Conservation (phyloP, 2,888 invertebrate species). For the Dastarcus helophoroides region DNA sequence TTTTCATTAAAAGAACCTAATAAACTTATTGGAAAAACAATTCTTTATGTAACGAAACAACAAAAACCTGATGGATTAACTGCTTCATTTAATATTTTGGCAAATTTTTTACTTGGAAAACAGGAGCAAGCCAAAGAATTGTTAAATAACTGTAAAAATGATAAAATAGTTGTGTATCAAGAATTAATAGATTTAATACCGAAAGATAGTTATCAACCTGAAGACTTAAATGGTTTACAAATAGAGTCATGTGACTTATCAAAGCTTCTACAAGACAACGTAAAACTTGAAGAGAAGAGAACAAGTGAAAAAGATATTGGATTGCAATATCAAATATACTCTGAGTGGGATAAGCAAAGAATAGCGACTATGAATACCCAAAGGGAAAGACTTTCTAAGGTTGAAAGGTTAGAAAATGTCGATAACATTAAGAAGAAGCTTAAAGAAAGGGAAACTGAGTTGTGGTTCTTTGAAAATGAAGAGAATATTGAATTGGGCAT, state of each 20-base stretch:
- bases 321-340: slow-evolving; percentile 46
- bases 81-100: slow-evolving; percentile 36
- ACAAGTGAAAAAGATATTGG: slow-evolving; percentile 48
- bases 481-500: slow-evolving; percentile 63
- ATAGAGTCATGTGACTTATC: slow-evolving; percentile 29
- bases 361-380: slow-evolving; percentile 48
- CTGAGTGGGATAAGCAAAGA: slow-evolving; percentile 48
- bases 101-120: slow-evolving; percentile 32
- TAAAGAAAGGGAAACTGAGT: slow-evolving; percentile 47
- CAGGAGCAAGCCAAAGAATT: slow-evolving; percentile 26
- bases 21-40: slow-evolving; percentile 71
- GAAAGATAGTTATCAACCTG: slow-evolving; percentile 25
- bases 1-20: slow-evolving; percentile 68
- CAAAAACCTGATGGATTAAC: slow-evolving; percentile 40
- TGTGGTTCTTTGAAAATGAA: slow-evolving; percentile 76
- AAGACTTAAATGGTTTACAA: slow-evolving; percentile 3
- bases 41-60: slow-evolving; percentile 49
- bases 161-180: slow-evolving; percentile 28
- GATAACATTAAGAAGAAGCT: slow-evolving; percentile 48
- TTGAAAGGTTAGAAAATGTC: slow-evolving; percentile 42
- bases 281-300: slow-evolving; percentile 38
- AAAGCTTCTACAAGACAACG: slow-evolving; percentile 36
- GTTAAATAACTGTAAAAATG: slow-evolving; percentile 26
- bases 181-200: slow-evolving; percentile 35
- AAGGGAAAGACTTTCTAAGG: slow-evolving; percentile 40